phyloP scores from a whole-genome alignment of 1,140 invertebrate species.

The Pseudomyrmex flavicornis region DNA sequence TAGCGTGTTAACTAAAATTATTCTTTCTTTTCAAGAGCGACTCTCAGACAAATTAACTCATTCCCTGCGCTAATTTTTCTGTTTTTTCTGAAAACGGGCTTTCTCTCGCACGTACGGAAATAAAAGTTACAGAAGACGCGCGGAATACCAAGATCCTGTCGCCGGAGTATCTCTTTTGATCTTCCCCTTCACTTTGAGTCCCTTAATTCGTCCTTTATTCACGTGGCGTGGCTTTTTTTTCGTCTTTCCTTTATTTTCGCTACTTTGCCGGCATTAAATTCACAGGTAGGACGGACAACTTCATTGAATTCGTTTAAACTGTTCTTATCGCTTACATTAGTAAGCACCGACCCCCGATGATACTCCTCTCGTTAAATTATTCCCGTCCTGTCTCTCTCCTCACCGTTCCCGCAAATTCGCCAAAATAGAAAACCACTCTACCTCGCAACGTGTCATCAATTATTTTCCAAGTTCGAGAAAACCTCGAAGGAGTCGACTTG shows the following conservation, averaged over 20 bases:
- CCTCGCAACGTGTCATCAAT: slow-evolving; percentile 58
- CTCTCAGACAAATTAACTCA: slow-evolving; percentile 50
- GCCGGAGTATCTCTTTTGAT: slow-evolving; percentile 40
- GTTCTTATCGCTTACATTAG: slow-evolving; percentile 61
- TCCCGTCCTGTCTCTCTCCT: slow-evolving; percentile 36
- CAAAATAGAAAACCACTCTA: slow-evolving; percentile 57
- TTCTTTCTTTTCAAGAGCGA: slow-evolving; percentile 22
- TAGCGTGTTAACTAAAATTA: slow-evolving; percentile 29
- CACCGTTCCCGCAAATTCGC: slow-evolving; percentile 47
- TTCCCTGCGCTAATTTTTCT: slow-evolving; percentile 38
- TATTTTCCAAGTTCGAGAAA: slow-evolving; percentile 58
- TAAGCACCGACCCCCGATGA: slow-evolving; percentile 53
- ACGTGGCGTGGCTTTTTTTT: background rate
- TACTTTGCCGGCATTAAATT: slow-evolving; percentile 57
- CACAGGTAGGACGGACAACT: slow-evolving; percentile 48
- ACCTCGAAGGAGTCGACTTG: slow-evolving; percentile 58
- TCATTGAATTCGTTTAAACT: slow-evolving; percentile 62
- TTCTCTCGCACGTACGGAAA: slow-evolving; percentile 32
- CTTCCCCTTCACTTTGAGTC: slow-evolving; percentile 51
- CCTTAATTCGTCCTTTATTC: slow-evolving; percentile 54
- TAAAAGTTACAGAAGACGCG: slow-evolving; percentile 28
- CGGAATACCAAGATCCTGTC: slow-evolving; percentile 49
- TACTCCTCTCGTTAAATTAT: slow-evolving; percentile 58
- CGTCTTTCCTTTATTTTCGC: slow-evolving; percentile 43
- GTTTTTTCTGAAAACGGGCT: slow-evolving; percentile 4